Base-by-base conservation (phyloP, 23 tunicate genomes). In the Diplosoma virens region DNA sequence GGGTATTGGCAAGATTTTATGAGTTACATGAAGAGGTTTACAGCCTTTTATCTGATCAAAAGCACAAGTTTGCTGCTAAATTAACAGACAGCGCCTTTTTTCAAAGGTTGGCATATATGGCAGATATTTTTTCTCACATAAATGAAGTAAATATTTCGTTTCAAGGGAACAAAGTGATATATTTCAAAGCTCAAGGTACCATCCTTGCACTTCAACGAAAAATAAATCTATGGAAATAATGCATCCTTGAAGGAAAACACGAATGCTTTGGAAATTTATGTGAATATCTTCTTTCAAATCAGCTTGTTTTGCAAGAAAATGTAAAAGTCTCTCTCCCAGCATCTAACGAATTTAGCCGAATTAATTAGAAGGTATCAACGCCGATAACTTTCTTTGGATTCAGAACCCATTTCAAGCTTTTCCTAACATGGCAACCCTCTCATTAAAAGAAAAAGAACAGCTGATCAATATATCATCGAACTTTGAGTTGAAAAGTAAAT, bases 201-300 rank as follows among this genome's bases (percentile, higher is more conserved):
- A 61, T 61, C 69, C 69, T 61, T 61, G 69, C 35, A 61, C 69
- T 61, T 61, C 35, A 61, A 61, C 69, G 69, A 29, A 61, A 61
- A 61, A 61, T 61, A 61, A 61, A 61, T 61, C 35, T 61, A 61
- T 61, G 69, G 69, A 61, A 61, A 61, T 34, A 61, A 61, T 61
- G 69, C 69, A 61, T 61, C 35, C 69, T 61, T 61, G 69, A 61
- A 61, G 69, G 69, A 61, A 61, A 61, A 61, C 69, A 61, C 69
- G 69, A 61, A 61, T 61, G 69, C 69, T 61, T 61, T 61, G 69
- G 69, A 61, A 61, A 61, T 61, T 61, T 61, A 29, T 61, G 69
- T 61, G 69, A 61, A 61, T 61, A 61, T 61, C 69, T 61, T 61
- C 35, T 61, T 61, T 61, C 69, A 61, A 26, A 61, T 29, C 35